Base-by-base conservation (phyloP, 2,888 invertebrate species). In the Myopa testacea region DNA sequence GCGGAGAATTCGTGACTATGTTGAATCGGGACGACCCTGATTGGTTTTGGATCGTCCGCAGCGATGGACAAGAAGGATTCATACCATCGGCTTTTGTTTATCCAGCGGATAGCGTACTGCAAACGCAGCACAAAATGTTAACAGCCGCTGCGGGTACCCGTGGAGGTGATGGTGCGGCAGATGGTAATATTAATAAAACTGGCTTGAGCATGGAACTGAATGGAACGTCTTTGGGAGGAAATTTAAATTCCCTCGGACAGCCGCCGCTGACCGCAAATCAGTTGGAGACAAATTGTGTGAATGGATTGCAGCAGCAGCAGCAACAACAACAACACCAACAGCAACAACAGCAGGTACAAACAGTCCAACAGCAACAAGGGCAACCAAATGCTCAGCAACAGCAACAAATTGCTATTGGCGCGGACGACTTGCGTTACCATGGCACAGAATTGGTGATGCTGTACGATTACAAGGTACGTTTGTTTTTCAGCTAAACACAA, bases 1-100 rank as follows among this genome's bases (percentile, higher is more conserved):
- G 97, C 70, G 98, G 98, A 0, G 98, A 98, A 88, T 96, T 98
- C 90, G 97, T 98, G n/a, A 97, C 97, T 78, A 96, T 98, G 16
- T 90, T 98, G 76, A 98, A 98, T 89, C 92, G 96, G 85, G 98
- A 98, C 88, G 98, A 98, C 90, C 95, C 96, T 0, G 97, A 98
- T 89, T 98, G 98, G 98, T 98, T 95, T 88, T 98, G 98, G 98
- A 96, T 98, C 75, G 94, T 96, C 60, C 92, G 97, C 82, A 95
- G 95, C 82, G 96, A 98, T 86, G 96, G 96, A 0, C 96, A 96
- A 84, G 98, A 98, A 89, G 98, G 98, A 0, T 98, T 98, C 88
- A 97, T 98, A 74, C 98, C 98, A 0, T 95, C 96, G 8, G 96
- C 96, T 38, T 98, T 97, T 86, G 96, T 98, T 0, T 98, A 97